phyloP scores from a whole-genome alignment of 92 coral and sea anemone species.

The Palythoa grandis region DNA sequence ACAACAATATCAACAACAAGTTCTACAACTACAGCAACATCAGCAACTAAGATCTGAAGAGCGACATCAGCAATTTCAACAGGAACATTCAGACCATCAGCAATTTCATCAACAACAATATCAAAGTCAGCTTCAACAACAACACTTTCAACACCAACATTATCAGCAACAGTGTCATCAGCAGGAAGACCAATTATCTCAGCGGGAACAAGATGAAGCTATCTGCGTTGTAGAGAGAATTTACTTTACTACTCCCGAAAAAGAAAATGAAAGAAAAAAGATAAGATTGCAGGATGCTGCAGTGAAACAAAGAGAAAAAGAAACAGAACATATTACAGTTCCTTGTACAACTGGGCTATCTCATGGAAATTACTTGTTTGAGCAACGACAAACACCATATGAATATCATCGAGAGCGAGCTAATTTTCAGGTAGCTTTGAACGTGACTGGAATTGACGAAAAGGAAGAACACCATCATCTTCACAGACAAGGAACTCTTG shows the following conservation, averaged over 20 bases:
- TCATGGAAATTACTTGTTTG: neutral
- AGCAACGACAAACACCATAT: neutral
- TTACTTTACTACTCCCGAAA: slow-evolving; percentile 4
- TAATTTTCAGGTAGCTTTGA: neutral
- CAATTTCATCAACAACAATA: neutral
- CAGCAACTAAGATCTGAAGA: neutral
- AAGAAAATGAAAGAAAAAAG: neutral
- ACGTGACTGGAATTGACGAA: neutral
- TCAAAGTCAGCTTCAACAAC: neutral
- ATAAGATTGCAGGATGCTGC: neutral
- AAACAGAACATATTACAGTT: neutral
- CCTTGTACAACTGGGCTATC: neutral
- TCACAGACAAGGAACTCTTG: neutral
- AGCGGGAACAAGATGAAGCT: neutral
- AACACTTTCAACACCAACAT: neutral
- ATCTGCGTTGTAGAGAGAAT: slow-evolving; percentile 45
- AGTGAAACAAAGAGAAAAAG: neutral
- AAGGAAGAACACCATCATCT: neutral
- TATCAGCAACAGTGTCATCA: slow-evolving; percentile 8
- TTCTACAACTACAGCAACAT: neutral
- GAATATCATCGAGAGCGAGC: neutral
- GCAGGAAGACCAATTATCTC: neutral
- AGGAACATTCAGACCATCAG: neutral
- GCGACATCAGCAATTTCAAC: neutral
- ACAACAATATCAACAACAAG: neutral